Evolutionary conservation across 2,797 vertebrate species (phyloP), one percentile per base, ranked within the genome.

Genomic region (Pantherophis vulpinus): DNA sequence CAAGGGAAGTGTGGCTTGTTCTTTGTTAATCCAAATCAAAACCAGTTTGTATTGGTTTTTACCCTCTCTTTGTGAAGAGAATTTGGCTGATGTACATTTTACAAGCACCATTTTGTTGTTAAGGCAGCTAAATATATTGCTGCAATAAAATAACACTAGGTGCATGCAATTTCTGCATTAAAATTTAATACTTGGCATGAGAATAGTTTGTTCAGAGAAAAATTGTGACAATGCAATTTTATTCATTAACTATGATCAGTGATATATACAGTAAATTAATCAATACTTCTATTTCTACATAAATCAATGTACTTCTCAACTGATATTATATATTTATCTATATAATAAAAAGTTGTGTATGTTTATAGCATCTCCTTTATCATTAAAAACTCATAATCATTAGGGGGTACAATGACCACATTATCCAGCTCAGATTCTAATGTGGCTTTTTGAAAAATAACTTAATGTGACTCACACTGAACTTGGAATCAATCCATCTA

Each of bases 81-180:
- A 92, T 90, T 91, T 93, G 2, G 91, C 94, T 93, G 94, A 55
- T 0, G 0, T 20, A 59, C 14, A 89, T 86, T 27, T 86, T 70
- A 91, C 51, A 93, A 94, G 66, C 56, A 86, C 87, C 91, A 1
- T 60, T 54, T 92, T 95, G 90, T 94, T 63, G 0, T 93, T 95
- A n/a, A 70, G 88, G 86, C 58, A 58, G 92, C 90, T 94, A 79
- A 95, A 94, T 94, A 74, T 23, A 47, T 91, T 87, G 89, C 92
- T 89, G 70, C 61, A 92, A 70, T 5, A 88, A 86, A 1, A 90
- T 2, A 0, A 1, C 5, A 3, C 0, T 29, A 59, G 87, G 93
- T 93, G 66, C 51, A 1, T 25, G 47, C 18, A 63, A 90, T 70
- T 94, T 66, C 83, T 86, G 23, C 0, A 0, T 70, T 47, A 23